These are phyloP conservation scores for Prunella strophiata DNA, from an alignment of 2,797 vertebrate species.

Conservation along the genomic window DNA sequence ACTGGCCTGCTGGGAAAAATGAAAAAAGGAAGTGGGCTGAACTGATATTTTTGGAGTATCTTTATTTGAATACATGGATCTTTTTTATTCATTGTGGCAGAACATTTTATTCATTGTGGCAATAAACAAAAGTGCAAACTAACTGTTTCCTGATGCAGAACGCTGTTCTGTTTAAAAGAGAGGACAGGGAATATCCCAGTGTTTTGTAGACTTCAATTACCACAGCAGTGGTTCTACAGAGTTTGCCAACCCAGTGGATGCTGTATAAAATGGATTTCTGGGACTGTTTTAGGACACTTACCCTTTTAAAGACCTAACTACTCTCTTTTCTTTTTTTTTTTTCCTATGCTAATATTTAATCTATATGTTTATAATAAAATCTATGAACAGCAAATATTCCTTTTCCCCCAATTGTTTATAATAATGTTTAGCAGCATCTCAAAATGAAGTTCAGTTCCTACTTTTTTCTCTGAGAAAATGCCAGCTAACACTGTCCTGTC, in stretches of 20 bases:
- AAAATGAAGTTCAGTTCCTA: not conserved
- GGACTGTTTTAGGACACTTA: not conserved
- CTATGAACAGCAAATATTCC: not conserved
- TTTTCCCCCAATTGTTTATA: not conserved
- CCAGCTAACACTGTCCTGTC: not conserved
- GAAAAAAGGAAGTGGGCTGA: not conserved
- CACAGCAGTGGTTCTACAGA: not conserved
- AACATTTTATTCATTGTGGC: not conserved
- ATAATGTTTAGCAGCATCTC: not conserved
- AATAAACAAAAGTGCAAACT: not conserved
- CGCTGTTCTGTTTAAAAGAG: not conserved
- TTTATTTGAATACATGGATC: not conserved
- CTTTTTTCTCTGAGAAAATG: not conserved
- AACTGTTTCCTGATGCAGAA: not conserved
- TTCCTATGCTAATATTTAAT: constrained; percentile 14
- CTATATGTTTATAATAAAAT: constrained; percentile 26
- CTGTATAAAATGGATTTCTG: not conserved
- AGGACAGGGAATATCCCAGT: not conserved
- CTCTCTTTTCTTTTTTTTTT: not conserved
- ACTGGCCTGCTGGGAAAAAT: not conserved
- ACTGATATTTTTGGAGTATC: not conserved
- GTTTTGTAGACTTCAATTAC: not conserved
- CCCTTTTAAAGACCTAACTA: not conserved
- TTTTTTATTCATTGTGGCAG: not conserved
- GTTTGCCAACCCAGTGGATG: not conserved